Percentiles rank a stretch among this genome's conserved stretches.
phyloP scores from a whole-genome alignment of 2,888 invertebrate genomes.

The Platerodrilus igneus region DNA sequence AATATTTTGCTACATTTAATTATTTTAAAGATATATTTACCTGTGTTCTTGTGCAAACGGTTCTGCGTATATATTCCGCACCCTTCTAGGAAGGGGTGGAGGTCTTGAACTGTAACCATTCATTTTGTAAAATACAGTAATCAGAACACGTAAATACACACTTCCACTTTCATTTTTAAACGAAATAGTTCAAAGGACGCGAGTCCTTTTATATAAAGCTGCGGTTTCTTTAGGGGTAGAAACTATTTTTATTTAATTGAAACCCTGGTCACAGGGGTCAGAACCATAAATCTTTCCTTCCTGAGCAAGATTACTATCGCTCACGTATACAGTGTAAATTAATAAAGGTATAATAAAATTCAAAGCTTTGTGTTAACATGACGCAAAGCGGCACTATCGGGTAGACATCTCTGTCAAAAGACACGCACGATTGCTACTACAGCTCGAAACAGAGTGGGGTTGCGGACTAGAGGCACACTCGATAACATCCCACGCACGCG shows the following conservation, averaged over 20 bases:
- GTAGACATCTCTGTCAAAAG: conserved; percentile 20
- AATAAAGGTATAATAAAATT: conserved; percentile 40
- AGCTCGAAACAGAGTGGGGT: conserved; percentile 32
- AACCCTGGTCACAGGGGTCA: conserved; percentile 9
- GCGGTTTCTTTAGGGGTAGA: conserved; percentile 14
- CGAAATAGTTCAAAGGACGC: no score
- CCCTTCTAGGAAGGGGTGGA: conserved; percentile 59
- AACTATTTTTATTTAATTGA: conserved; percentile 18
- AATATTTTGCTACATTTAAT: no score
- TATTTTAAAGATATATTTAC: conserved; percentile 33
- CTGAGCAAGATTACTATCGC: conserved; percentile 32
- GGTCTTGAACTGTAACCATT: conserved; percentile 62
- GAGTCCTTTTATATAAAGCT: no score
- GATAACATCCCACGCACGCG: conserved; percentile 51
- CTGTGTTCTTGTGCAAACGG: conserved; percentile 57
- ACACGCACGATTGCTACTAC: conserved; percentile 26
- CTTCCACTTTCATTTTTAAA: no score
- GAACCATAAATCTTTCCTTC: conserved; percentile 20
- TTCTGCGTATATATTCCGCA: conserved; percentile 63
- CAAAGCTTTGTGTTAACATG: conserved; percentile 40
- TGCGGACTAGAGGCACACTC: conserved; percentile 45
- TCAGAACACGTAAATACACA: no score
- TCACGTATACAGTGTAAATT: conserved; percentile 37
- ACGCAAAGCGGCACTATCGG: conserved; percentile 36
- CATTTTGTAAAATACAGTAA: no score